Base-by-base conservation (phyloP, 2,113 vertebrate species). In the Symphodus melops region DNA sequence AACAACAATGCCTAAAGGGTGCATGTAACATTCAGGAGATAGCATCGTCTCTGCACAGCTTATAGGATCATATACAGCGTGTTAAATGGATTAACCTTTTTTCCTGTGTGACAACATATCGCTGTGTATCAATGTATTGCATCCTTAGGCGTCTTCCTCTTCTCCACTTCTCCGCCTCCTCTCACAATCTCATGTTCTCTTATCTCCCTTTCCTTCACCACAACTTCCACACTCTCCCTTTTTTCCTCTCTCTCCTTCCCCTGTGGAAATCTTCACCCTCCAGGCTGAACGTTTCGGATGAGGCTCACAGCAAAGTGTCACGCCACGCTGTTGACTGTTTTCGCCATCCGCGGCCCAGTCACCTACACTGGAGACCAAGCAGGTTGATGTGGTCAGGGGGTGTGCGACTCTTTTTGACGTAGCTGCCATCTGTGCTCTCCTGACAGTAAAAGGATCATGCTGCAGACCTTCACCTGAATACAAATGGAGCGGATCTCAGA, bases 71-170 rank as follows among this genome's bases (percentile, higher is more conserved):
- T 59, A 81, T 80, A 68, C 71, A 48, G 76, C 84, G 56, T n/a
- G 44, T 82, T 86, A 88, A 89, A 88, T 10, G 67, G 88, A 90
- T 91, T 77, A 88, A 90, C 88, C 86, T 89, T 85, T 83, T 79
- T 66, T 36, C 72, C 75, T 80, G 51, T 44, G 80, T 68, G 69
- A 69, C 14, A 20, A 84, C 77, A 58, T 53, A 85, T 72, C 75
- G n/a, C 72, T 80, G 67, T 54, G 57, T 21, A 74, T 78, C 78
- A 48, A 52, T 17, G 20, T 61, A 37, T 70, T 49, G 23, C 56
- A 72, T 61, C 62, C 55, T 80, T 58, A 39, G 33, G 74, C 56
- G 28, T 3, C 48, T 54, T 33, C 28, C 28, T 33, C 28, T 33
- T 33, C 3, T 33, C 28, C 28, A 33, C 28, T 5, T 5, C 28